Evolutionary conservation across 2,113 vertebrate species (phyloP), one percentile per base, ranked within the genome.

Genomic region (Centropus unirufus): DNA sequence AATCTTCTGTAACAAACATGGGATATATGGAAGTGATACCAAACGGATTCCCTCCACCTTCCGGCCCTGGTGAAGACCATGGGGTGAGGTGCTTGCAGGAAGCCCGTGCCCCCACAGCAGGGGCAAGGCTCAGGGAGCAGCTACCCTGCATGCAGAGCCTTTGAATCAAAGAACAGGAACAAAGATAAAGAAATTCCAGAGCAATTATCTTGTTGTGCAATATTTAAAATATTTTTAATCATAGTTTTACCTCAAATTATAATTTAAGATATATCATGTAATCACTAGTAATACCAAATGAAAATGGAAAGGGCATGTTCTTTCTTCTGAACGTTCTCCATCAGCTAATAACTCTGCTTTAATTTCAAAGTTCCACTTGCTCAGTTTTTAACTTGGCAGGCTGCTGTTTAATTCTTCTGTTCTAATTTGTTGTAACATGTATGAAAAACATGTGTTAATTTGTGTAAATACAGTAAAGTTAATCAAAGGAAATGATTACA

Each of bases 191-290:
- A 95, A 75, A 96, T 95, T 95, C 94, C 93, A 90, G 66, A 66
- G 93, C 94, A 96, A 96, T 97, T 96, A 96, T 93, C 93, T 89
- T 95, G 90, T 95, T 91, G 90, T 94, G 95, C 95, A 96, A 93
- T 96, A 96, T 97, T 97, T 94, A 96, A 96, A 97, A 96, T 89
- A 84, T 95, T 97, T 97, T 96, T 94, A 96, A 94, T 96, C 93
- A 96, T 78, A 91, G 94, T 96, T 96, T 95, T 93, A 83, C 95
- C 93, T 95, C 90, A 91, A 96, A 96, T 97, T 96, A 81, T 95
- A 93, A 95, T 95, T 96, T 95, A 93, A 96, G 96, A 92, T 95
- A 94, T 84, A 86, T 96, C 95, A 78, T 96, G 90, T 96, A 96
- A 96, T 95, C 92, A 96, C 90, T 87, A 26, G 89, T 76, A 90